Base-by-base conservation (phyloP, 2,797 vertebrate genomes). In the Anomalospiza imberbis region DNA sequence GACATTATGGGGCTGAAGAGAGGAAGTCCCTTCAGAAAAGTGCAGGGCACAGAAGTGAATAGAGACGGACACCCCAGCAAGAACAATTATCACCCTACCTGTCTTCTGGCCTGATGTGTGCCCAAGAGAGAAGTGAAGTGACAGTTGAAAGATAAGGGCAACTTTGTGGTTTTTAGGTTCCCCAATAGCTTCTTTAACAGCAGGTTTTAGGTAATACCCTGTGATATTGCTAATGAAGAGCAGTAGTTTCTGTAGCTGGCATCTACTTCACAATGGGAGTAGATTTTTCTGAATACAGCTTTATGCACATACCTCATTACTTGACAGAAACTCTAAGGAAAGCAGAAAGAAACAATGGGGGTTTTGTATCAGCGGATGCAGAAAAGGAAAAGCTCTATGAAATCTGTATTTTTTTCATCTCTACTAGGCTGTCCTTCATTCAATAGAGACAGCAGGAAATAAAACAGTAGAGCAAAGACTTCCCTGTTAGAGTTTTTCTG, bases 281-380 rank as follows among this genome's bases (percentile, higher is more conserved):
- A 38, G 72, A 60, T 77, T 94, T 94, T 86, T 88, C 76, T 90
- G 88, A 93, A 79, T 75, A 62, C 11, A 58, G 11, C 48, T 92
- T 84, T 84, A 72, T 78, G 63, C 60, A 66, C 67, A 31, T 91
- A 58, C 47, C 48, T 90, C 44, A 55, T 81, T 78, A 75, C 62
- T 71, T 81, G 85, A 90, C 58, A 86, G 58, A 88, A 94, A 22
- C 21, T 36, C 58, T 76, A 47, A 73, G 61, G 47, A 85, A 76
- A 70, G 74, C 36, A 75, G 36, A 86, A 89, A 76, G 82, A 89
- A 94, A 91, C 42, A 62, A 57, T 45, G 31, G 8, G 34, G 0
- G 1, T 28, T 25, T 77, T 77, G 21, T 73, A 50, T 34, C 28
- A 79, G 62, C n/a, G 80, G 47, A 92, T 17, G 29, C 45, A 92